phyloP scores from a whole-genome alignment of 2,888 invertebrate species.

The Thereva nobilitata region DNA sequence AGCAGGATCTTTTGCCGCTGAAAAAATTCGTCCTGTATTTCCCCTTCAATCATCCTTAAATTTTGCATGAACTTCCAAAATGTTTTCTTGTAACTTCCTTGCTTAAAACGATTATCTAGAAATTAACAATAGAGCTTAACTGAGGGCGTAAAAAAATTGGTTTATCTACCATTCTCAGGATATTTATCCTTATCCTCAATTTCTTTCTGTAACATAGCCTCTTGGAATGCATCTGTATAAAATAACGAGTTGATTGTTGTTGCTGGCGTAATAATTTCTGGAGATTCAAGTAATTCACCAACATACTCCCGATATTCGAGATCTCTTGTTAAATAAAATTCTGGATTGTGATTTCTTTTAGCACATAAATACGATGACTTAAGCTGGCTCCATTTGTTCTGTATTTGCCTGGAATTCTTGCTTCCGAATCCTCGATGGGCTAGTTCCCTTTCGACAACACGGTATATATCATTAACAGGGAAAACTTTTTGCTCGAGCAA shows the following conservation, averaged over 20 bases:
- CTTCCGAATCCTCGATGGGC: conserved; percentile 19
- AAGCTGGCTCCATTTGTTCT: conserved; percentile 39
- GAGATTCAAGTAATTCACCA: conserved; percentile 31
- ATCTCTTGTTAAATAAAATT: conserved; percentile 36
- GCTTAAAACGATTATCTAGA: conserved; percentile 18
- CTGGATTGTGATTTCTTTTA: conserved; percentile 37
- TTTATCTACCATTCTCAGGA: conserved; percentile 1
- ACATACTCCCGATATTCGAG: conserved; percentile 38
- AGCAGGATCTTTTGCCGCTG: conserved; percentile 25
- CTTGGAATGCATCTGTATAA: conserved; percentile 3
- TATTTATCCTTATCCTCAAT: background rate
- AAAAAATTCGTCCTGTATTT: conserved; percentile 37
- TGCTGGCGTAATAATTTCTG: conserved; percentile 1
- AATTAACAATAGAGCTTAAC: background rate
- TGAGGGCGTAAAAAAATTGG: background rate
- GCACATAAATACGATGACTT: conserved; percentile 38
- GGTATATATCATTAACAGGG: conserved; percentile 37
- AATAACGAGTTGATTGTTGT: background rate
- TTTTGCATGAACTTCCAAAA: conserved; percentile 35
- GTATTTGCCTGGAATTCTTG: conserved; percentile 38
- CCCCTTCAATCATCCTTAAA: conserved; percentile 31
- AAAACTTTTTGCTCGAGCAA: conserved; percentile 34
- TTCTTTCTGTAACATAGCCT: background rate
- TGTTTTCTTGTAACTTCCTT: conserved; percentile 38
- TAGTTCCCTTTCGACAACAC: conserved; percentile 35